These are phyloP conservation scores for Ectemnius lituratus DNA, from an alignment of 2,888 invertebrate genomes.

Conservation along the genomic window DNA sequence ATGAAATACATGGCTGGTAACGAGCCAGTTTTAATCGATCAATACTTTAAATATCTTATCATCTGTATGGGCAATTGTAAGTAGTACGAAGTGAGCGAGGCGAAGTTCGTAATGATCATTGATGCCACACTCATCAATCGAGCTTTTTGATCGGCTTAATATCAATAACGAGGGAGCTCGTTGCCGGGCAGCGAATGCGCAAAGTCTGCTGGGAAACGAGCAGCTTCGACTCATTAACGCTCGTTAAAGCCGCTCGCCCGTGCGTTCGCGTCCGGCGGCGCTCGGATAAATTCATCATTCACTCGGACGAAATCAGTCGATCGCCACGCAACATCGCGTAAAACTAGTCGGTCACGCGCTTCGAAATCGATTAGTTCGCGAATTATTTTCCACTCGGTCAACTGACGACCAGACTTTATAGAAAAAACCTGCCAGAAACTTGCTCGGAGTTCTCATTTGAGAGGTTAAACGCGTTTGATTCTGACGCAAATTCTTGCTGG, in stretches of 20 bases:
- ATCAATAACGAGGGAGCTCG: conserved; percentile 50
- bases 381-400: conserved; percentile 5
- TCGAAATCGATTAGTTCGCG: no score
- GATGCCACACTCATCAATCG: conserved; percentile 56
- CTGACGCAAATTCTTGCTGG: no score
- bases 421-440: background rate
- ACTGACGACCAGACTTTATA: conserved; percentile 6
- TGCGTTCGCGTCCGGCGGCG: no score
- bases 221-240: background rate
- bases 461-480: background rate
- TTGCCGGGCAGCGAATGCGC: conserved; percentile 19
- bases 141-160: conserved; percentile 49
- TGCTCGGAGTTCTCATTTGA: conserved; percentile 1
- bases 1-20: no score
- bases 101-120: conserved; percentile 12
- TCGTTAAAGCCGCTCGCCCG: no score
- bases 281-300: no score
- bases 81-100: background rate
- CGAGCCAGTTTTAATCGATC: no score
- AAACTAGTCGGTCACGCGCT: no score
- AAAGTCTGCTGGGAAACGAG: conserved; percentile 14
- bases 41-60: no score
- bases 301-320: no score
- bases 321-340: no score
- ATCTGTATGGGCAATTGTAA: no score